phyloP scores from a whole-genome alignment of 2,888 invertebrate species.

The Rhabditophanes sp. region DNA sequence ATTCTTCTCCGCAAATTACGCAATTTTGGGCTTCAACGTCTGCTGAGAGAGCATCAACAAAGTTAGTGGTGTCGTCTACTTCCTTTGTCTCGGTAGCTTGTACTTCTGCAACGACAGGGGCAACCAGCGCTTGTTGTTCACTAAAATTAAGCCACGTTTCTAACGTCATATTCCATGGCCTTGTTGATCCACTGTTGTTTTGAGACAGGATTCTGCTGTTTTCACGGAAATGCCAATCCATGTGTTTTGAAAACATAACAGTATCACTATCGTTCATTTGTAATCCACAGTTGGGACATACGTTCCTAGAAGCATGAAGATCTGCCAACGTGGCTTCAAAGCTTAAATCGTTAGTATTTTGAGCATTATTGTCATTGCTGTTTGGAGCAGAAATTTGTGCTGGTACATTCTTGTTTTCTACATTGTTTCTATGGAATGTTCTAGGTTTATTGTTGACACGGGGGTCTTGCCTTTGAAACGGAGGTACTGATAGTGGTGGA shows the following conservation, averaged over 20 bases:
- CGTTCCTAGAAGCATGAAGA: constrained; percentile 60
- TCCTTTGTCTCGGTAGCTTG: not conserved
- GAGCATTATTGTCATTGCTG: constrained; percentile 1
- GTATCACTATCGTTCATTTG: constrained; percentile 56
- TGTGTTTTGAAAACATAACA: constrained; percentile 71
- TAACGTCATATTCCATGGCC: constrained; percentile 71
- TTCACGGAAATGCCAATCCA: constrained; percentile 95
- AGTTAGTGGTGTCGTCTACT: constrained; percentile 2
- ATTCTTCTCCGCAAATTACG: constrained; percentile 75
- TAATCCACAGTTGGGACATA: constrained; percentile 86
- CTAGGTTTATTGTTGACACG: no score
- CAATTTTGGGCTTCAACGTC: constrained; percentile 49
- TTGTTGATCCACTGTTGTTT: constrained; percentile 67
- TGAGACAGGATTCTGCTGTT: constrained; percentile 52
- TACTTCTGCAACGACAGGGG: not conserved
- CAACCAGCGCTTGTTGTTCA: constrained; percentile 1
- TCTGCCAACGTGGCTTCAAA: constrained; percentile 47
- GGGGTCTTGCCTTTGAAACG: no score
- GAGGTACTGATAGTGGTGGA: no score
- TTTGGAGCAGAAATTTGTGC: constrained; percentile 3
- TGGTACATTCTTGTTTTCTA: constrained; percentile 2
- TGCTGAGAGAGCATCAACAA: constrained; percentile 4
- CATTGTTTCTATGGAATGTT: no score
- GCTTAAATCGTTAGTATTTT: not conserved
- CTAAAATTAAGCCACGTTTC: constrained; percentile 13